These are phyloP conservation scores for Pygoscelis adeliae DNA, from an alignment of 2,113 vertebrate genomes.

Conservation along the genomic window DNA sequence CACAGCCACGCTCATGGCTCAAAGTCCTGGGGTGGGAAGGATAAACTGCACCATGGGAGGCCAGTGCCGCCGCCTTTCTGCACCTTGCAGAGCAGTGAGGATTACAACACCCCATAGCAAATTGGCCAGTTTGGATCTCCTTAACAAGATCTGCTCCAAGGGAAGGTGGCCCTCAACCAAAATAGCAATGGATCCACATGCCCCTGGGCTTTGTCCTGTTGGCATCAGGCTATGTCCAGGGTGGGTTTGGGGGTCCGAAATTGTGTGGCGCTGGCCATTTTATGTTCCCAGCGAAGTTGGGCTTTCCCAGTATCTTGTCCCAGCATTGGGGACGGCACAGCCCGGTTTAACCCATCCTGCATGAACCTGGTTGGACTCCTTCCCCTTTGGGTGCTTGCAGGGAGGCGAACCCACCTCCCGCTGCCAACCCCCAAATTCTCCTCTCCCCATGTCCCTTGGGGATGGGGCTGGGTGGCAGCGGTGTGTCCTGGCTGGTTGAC, in stretches of 20 bases:
- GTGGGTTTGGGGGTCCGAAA: background rate
- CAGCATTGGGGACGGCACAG: background rate
- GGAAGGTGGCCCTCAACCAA: background rate
- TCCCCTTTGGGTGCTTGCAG: background rate
- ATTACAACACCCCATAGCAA: background rate
- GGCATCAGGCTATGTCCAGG: background rate
- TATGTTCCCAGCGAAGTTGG: background rate
- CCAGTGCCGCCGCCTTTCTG: accelerated
- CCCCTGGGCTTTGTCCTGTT: too few relatives aligned
- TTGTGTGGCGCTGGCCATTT: background rate
- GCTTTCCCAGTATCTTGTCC: background rate
- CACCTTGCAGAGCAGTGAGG: background rate
- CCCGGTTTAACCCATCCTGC: background rate
- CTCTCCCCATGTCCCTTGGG: accelerated
- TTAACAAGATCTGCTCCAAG: background rate
- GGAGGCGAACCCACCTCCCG: background rate
- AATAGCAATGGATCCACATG: background rate
- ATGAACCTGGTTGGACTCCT: background rate
- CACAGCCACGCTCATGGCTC: accelerated
- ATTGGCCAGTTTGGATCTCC: background rate
- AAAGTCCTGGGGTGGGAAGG: background rate
- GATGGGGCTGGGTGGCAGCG: background rate
- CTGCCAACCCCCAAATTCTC: background rate
- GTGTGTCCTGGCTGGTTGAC: background rate
- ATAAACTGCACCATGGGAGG: background rate